Base-by-base conservation (phyloP, 2,888 invertebrate species). In the Hesperia comma region DNA sequence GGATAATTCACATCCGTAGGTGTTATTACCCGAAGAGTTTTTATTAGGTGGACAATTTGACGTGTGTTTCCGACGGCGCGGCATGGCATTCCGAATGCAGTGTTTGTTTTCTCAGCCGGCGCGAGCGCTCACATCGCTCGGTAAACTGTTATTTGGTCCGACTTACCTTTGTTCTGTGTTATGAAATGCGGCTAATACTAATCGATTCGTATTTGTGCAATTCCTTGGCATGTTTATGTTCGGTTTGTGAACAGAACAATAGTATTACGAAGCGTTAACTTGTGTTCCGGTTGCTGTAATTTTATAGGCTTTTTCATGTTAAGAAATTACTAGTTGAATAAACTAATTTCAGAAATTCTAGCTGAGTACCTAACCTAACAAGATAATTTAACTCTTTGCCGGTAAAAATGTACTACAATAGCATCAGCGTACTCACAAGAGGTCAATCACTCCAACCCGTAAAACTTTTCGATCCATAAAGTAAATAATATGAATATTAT, bases 111-210 rank as follows among this genome's bases (percentile, higher is more conserved):
- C 57, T 49, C 63, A 63, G 57, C 63, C 26, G 63, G 17, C 63
- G 21, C 17, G 58, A 43, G 26, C 26, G 26, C 26, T 55, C 62
- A 43, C 53, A 62, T 43, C 17, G 41, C 56, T 49, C 37, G 46
- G 46, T 55, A 63, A 56, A 56, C 55, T 37, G 56, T 49, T 46
- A 49, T 63, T 63, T 51, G 63, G 19, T 32, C 41, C 32, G 37
- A 61, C 58, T 57, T 68, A 62, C 68, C 72, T 73, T 74, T 68
- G 71, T 72, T 74, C 63, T 68, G 53, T 71, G 74, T 76, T 80
- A 77, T 76, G 77, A 76, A 79, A 78, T 70, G 75, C 71, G 79
- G 80, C 81, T 77, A 76, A 74, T 72, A 70, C 19, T 19, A 62
- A 41, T 62, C 61, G 61, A 62, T 54, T 62, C 14, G 19, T 62